Evolutionary conservation across 30 jellyfish, hydroid and myxozoan genomes (phyloP).

Genomic region (Hydra vulgaris): DNA sequence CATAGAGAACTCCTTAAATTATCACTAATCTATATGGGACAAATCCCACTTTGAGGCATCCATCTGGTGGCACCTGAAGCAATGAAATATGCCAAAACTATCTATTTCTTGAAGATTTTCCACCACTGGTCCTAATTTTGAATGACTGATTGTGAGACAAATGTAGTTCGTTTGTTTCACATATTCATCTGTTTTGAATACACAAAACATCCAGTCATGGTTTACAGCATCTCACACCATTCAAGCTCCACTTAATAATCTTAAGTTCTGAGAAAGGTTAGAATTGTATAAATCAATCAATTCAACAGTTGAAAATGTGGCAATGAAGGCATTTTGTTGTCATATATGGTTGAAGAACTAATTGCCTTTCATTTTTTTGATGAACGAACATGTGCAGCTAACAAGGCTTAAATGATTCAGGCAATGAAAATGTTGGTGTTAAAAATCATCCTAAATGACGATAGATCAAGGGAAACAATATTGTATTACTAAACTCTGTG

Average conservation of each 20-base stretch:
- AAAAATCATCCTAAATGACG: background rate
- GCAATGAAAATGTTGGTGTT: background rate
- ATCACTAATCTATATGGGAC: no score
- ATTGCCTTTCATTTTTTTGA: background rate
- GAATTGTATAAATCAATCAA: background rate
- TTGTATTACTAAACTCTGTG: background rate
- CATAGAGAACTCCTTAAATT: no score
- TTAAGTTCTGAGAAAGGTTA: background rate
- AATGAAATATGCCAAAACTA: no score
- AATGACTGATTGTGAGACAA: background rate
- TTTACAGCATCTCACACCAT: background rate
- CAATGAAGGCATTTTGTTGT: background rate
- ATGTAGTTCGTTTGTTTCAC: background rate
- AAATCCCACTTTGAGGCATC: no score
- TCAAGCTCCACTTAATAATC: background rate
- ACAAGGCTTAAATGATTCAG: background rate
- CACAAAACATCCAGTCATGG: background rate
- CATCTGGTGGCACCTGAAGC: no score
- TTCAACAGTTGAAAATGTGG: background rate
- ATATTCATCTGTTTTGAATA: background rate
- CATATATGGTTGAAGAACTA: background rate
- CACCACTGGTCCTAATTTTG: background rate
- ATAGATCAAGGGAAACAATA: background rate
- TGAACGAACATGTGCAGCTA: background rate
- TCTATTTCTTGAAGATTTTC: no score